Evolutionary conservation across 2,888 invertebrate species (phyloP), one percentile per base, ranked within the genome.

Genomic region (Xestia ashworthii): DNA sequence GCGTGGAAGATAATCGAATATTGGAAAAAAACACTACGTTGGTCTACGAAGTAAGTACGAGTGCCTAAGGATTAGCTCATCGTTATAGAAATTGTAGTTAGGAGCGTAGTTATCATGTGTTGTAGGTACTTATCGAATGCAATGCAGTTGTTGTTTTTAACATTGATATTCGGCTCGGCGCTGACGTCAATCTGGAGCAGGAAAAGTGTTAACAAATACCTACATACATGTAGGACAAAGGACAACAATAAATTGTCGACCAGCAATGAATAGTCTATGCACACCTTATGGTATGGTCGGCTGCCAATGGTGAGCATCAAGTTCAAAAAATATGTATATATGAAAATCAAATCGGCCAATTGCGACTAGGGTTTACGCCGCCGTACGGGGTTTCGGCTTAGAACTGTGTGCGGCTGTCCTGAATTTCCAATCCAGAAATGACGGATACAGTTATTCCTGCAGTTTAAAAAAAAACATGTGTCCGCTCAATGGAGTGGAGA

Each of bases 1-100:
- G 91, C 91, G 91, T 92, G 88, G 87, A 89, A 92, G 92, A 93
- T 93, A 92, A 93, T 91, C 90, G 89, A 90, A 90, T 91, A 89
- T 92, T 89, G 91, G 82, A 82, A 89, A 90, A 89, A 88, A 83
- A 86, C 74, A 80, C 84, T 80, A 82, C 71, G 74, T 60, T 64
- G 32, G 32, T 65, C 38, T 76, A 69, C 50, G 48, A 64, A 68
- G 38, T 60, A 32, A 16, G 32, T 16, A 16, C 32, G 5, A 2
- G 22, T 41, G 3, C 0, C 12, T 65, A 70, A n/a, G 66, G 64
- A 76, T 65, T 66, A 70, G 55, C 38, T 75, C 38, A 53, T 11
- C 16, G 8, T 46, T 71, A 41, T 65, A 65, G 22, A 64, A 62
- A 71, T 48, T 50, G n/a, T 64, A 4, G 41, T 41, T 41, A 22